Percentiles rank a stretch among this genome's conserved stretches.
Conservation (phyloP, 1,140 invertebrate species). For the Neelides sp. region DNA sequence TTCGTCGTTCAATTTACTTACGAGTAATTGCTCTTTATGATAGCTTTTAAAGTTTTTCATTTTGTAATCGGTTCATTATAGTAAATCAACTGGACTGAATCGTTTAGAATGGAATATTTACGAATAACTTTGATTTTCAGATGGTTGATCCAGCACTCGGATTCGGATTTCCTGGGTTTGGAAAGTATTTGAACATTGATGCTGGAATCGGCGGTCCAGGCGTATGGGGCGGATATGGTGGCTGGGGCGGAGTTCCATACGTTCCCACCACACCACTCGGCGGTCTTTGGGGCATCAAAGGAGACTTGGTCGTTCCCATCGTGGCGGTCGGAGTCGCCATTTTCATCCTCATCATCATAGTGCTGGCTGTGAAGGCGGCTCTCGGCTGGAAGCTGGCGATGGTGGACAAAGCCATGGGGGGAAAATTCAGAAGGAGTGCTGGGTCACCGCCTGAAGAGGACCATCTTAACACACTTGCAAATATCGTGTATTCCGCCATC, state of each 20-base stretch:
- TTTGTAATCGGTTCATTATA: no score
- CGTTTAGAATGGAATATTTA: no score
- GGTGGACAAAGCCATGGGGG: not conserved
- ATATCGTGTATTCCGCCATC: slow-evolving; percentile 8
- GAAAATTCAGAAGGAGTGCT: not conserved
- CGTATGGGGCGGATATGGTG: not conserved
- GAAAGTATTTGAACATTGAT: not conserved
- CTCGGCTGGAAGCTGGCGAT: slow-evolving; percentile 17
- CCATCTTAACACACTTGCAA: not conserved
- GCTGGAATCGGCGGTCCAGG: slow-evolving; percentile 7
- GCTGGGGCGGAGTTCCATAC: slow-evolving; percentile 10
- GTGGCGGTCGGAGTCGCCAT: slow-evolving; percentile 22
- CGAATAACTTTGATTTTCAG: no score
- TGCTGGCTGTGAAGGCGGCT: slow-evolving; percentile 25
- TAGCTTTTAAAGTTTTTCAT: no score
- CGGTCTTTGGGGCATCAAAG: slow-evolving; percentile 20
- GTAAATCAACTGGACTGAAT: no score
- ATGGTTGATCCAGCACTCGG: no score
- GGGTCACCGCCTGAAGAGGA: slow-evolving; percentile 6
- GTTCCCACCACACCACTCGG: slow-evolving; percentile 27
- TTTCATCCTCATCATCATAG: slow-evolving; percentile 23
- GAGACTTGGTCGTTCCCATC: slow-evolving; percentile 26
- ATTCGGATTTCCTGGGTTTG: slow-evolving; percentile 7
- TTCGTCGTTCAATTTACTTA: no score
- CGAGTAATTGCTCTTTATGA: no score